These are phyloP conservation scores for Capromys pilorides DNA, from an alignment of 2,797 vertebrate genomes.

Conservation along the genomic window DNA sequence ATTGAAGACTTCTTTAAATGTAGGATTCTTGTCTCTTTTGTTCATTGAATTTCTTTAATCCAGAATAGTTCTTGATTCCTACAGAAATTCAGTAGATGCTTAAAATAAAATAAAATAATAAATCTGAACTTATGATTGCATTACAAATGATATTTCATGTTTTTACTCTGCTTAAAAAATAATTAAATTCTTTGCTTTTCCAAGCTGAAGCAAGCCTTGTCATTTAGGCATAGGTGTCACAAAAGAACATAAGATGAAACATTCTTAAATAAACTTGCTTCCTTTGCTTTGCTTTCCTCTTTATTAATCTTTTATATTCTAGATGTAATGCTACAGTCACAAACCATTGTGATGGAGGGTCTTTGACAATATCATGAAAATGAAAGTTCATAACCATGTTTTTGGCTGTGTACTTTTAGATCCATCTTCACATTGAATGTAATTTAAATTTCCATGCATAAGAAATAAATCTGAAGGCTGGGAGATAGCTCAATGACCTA, in stretches of 20 bases:
- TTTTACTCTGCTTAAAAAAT: background rate
- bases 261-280: background rate
- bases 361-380: background rate
- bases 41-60: background rate
- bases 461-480: background rate
- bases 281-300: background rate
- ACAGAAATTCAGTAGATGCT: background rate
- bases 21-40: background rate
- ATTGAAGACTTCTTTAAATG: background rate
- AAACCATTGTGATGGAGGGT: background rate
- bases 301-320: background rate
- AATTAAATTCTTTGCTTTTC: background rate
- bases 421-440: background rate
- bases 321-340: background rate
- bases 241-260: background rate
- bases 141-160: background rate
- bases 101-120: background rate
- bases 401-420: background rate
- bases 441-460: background rate
- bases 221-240: background rate
- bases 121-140: background rate
- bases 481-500: no score
- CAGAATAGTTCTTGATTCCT: background rate
- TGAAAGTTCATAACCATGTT: background rate
- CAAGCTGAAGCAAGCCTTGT: background rate